Evolutionary conservation across 92 coral and sea anemone species (phyloP).

Genomic region (Ricordea florida): DNA sequence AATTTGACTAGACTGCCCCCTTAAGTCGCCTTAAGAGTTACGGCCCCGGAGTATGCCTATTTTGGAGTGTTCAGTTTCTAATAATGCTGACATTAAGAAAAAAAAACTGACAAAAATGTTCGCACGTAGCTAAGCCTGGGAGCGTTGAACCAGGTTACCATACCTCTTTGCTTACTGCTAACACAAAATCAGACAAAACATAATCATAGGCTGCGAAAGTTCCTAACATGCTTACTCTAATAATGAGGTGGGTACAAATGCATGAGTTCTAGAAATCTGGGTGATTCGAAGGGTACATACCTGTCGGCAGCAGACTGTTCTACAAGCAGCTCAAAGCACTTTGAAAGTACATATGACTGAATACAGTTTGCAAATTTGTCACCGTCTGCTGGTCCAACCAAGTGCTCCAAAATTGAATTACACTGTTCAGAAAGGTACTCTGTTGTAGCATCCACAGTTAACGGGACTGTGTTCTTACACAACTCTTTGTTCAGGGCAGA

Average conservation of each 20-base stretch:
- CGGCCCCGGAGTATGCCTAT: no score
- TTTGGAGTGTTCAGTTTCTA: no score
- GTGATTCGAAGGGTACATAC: constrained; percentile 61
- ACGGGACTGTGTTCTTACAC: constrained; percentile 69
- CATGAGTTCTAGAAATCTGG: no score
- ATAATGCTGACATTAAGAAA: no score
- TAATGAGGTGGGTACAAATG: no score
- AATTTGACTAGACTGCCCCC: no score
- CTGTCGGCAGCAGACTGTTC: constrained; percentile 81
- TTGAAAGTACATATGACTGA: constrained; percentile 82
- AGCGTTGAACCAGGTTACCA: no score
- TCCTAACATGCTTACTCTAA: no score
- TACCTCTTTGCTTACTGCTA: not conserved
- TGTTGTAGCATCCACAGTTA: constrained; percentile 92
- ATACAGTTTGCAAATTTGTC: constrained; percentile 75
- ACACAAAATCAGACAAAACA: not conserved
- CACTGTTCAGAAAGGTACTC: constrained; percentile 81
- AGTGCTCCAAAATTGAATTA: constrained; percentile 73
- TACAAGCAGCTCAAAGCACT: constrained; percentile 83
- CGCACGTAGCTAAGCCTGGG: no score
- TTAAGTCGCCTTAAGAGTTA: no score
- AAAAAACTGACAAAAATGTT: no score
- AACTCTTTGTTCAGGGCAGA: constrained; percentile 69
- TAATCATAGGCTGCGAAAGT: not conserved
- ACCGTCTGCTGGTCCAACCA: constrained; percentile 83